Conservation (phyloP, 1,140 invertebrate genomes). For the Pseudomyrmex concolor region DNA sequence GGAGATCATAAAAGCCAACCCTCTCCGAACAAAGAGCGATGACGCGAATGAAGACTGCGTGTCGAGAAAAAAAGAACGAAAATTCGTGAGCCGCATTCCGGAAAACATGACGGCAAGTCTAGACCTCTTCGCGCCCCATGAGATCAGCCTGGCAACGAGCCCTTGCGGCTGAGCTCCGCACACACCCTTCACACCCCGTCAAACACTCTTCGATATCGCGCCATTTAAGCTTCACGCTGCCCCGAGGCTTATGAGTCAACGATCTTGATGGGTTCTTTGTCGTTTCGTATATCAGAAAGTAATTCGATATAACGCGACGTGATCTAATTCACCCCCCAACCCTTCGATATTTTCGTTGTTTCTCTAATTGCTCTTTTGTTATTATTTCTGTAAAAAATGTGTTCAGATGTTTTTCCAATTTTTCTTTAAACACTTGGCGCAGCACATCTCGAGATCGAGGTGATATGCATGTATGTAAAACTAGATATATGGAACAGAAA, state of each 20-base stretch:
- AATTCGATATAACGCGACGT: background rate
- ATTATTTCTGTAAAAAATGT: too few relatives aligned
- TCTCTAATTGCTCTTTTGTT: too few relatives aligned
- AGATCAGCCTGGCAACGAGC: constrained; percentile 42
- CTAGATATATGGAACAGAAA: background rate
- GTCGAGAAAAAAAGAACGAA: constrained; percentile 14
- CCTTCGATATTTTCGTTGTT: too few relatives aligned
- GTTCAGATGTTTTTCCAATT: too few relatives aligned
- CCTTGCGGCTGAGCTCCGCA: constrained; percentile 31
- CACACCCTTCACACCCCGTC: constrained; percentile 5
- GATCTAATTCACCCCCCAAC: background rate
- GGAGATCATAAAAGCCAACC: constrained; percentile 40
- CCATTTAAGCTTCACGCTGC: constrained; percentile 27
- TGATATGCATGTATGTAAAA: constrained; percentile 1
- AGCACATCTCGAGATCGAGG: background rate
- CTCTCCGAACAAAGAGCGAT: constrained; percentile 4
- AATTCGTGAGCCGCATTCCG: constrained; percentile 21
- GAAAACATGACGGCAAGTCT: constrained; percentile 3
- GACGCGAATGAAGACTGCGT: background rate
- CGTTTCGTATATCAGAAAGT: background rate
- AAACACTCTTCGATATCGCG: constrained; percentile 22
- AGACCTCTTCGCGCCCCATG: constrained; percentile 27
- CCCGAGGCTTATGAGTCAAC: constrained; percentile 39
- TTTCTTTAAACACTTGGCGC: background rate
- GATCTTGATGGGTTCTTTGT: constrained; percentile 32